Percentiles rank a stretch among this genome's conserved stretches.
Conservation (phyloP, 1,140 invertebrate species). For the Meloidogyne exigua region DNA sequence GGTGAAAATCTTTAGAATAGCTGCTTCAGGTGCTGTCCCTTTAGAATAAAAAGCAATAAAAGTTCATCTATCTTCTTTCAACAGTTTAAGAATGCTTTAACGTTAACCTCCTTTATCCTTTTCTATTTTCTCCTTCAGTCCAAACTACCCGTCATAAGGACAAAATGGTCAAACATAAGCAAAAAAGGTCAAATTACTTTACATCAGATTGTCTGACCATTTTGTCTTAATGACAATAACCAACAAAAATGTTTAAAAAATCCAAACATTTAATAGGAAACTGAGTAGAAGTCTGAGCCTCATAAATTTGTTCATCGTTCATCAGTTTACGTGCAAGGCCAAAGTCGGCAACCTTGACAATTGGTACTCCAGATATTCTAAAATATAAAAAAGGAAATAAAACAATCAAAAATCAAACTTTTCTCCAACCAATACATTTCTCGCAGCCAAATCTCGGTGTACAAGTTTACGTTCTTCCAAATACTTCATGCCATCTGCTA, state of each 20-base stretch:
- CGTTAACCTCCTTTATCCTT: no score
- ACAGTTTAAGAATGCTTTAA: no score
- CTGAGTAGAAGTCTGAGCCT: conserved; percentile 76
- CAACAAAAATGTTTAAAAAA: neutral
- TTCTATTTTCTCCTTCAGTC: no score
- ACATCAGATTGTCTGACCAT: no score
- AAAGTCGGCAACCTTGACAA: conserved; percentile 90
- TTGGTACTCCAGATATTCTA: conserved; percentile 71
- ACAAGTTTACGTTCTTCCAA: conserved; percentile 53
- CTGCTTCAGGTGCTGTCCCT: conserved; percentile 74
- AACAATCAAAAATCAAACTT: neutral
- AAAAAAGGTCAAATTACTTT: no score
- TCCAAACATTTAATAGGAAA: conserved; percentile 58
- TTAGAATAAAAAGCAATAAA: no score
- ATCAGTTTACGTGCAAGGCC: conserved; percentile 85
- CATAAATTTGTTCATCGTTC: conserved; percentile 91
- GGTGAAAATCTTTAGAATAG: conserved; percentile 86
- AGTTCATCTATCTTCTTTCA: no score
- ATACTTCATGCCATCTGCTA: conserved; percentile 65
- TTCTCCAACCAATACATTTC: conserved; percentile 94
- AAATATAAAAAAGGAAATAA: neutral
- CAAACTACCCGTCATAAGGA: no score
- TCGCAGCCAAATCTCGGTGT: conserved; percentile 74
- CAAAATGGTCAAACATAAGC: no score
- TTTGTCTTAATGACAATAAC: no score